Evolutionary conservation across 2,113 vertebrate genomes (phyloP).

Genomic region (Trematomus loennbergii): DNA sequence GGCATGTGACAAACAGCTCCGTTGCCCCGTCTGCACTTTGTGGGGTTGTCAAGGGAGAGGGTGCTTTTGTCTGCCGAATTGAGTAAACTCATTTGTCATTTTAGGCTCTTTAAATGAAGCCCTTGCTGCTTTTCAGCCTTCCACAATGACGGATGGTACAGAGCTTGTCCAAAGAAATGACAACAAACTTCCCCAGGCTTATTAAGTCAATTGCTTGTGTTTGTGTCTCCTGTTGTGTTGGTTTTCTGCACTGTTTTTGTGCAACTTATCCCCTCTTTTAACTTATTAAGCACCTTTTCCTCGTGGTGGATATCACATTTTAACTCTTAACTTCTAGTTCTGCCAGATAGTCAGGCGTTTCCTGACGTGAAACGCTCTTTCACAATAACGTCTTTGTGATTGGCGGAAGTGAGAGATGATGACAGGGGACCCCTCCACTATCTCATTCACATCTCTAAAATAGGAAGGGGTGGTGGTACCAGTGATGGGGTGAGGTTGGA

Average conservation of each 20-base stretch:
- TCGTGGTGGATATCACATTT: neutral
- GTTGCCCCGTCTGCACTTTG: slow-evolving; percentile 57
- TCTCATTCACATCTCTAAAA: slow-evolving; percentile 44
- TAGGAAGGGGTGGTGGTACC: slow-evolving; percentile 17
- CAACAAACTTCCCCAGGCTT: slow-evolving; percentile 4
- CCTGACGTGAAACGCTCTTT: slow-evolving; percentile 37
- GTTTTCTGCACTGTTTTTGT: neutral
- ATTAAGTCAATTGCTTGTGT: slow-evolving; percentile 10
- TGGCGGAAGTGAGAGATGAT: slow-evolving; percentile 57
- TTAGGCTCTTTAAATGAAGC: slow-evolving; percentile 71
- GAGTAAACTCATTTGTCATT: slow-evolving; percentile 78
- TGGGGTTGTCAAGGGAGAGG: slow-evolving; percentile 69
- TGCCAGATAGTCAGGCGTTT: slow-evolving; percentile 29
- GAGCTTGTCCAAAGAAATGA: slow-evolving; percentile 62
- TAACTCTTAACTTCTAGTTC: neutral
- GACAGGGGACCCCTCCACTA: slow-evolving; percentile 31
- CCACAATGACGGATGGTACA: slow-evolving; percentile 64
- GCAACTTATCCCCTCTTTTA: neutral
- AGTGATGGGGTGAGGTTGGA: slow-evolving; percentile 17
- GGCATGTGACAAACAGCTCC: slow-evolving; percentile 72
- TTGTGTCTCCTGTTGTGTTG: neutral
- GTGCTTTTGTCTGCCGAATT: slow-evolving; percentile 71
- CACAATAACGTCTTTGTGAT: slow-evolving; percentile 54
- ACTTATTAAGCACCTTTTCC: neutral
- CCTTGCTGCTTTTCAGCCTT: slow-evolving; percentile 64